Conservation (phyloP, 53 echinoderm and acorn worm species). For the Henricia sp. region DNA sequence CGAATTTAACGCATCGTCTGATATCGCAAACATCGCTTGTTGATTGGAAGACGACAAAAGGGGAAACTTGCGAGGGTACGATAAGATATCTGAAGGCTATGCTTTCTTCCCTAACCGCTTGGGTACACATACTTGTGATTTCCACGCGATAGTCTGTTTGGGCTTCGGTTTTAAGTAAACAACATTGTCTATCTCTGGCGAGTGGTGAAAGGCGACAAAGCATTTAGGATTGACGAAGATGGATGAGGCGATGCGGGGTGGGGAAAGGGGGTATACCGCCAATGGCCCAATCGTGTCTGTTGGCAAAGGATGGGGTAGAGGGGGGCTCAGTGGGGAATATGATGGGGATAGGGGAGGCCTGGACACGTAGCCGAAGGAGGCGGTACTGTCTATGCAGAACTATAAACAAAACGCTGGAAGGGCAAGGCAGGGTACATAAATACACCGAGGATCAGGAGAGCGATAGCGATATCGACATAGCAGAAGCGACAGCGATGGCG, state of each 20-base stretch:
- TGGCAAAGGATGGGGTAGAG: conserved; percentile 9
- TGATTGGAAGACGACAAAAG: conserved; percentile 20
- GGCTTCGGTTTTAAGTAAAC: too few relatives aligned
- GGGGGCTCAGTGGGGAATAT: conserved; percentile 4
- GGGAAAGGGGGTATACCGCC: conserved; percentile 18
- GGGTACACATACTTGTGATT: conserved; percentile 52
- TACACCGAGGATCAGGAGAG: too few relatives aligned
- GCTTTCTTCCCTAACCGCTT: neutral
- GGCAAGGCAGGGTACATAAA: too few relatives aligned
- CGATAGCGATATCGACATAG: too few relatives aligned
- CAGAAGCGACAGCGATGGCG: too few relatives aligned
- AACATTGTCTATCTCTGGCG: conserved; percentile 39
- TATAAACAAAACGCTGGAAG: too few relatives aligned
- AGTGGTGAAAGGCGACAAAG: conserved; percentile 53
- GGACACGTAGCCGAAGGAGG: conserved; percentile 22
- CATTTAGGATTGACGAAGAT: conserved; percentile 57
- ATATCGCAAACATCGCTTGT: conserved; percentile 42
- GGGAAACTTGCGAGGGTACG: neutral
- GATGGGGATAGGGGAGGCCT: neutral
- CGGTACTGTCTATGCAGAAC: too few relatives aligned
- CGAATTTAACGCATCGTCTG: conserved; percentile 37
- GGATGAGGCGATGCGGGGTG: conserved; percentile 45
- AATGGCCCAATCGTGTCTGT: conserved; percentile 43
- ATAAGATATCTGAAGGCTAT: conserved; percentile 8
- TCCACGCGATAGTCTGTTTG: conserved; percentile 52